These are phyloP conservation scores for Gortyna flavago DNA, from an alignment of 2,888 invertebrate genomes.

Conservation along the genomic window DNA sequence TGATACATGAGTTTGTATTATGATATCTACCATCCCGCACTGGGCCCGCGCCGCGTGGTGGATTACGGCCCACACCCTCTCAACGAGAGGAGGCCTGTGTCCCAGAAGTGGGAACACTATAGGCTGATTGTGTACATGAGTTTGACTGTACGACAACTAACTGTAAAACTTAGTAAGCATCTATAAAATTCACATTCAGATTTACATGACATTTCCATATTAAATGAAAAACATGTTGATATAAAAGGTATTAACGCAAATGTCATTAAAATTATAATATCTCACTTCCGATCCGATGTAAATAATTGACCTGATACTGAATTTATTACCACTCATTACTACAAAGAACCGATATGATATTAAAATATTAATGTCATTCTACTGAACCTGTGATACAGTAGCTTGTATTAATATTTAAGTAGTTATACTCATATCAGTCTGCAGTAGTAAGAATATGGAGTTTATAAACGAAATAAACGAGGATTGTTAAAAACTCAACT, in stretches of 20 bases:
- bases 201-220: not conserved
- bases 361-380: not conserved
- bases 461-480: too few species aligned
- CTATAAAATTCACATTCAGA: not conserved
- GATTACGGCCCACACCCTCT: too few species aligned
- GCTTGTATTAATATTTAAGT: conserved; percentile 8
- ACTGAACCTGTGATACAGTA: not conserved
- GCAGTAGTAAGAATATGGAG: not conserved
- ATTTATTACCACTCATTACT: conserved; percentile 25
- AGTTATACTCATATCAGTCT: not conserved
- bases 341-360: conserved; percentile 16
- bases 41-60: too few species aligned
- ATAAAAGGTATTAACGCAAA: conserved; percentile 13
- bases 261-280: conserved; percentile 47
- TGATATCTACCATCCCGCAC: too few species aligned
- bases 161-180: not conserved
- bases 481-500: too few species aligned
- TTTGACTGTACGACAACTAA: not conserved
- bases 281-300: conserved; percentile 31
- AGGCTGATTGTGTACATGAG: too few species aligned
- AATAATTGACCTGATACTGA: conserved; percentile 44
- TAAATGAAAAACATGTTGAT: not conserved
- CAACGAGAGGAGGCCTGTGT: too few species aligned
- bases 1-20: too few species aligned
- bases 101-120: too few species aligned